These are phyloP conservation scores for Empis livida DNA, from an alignment of 2,888 invertebrate genomes.

Conservation along the genomic window DNA sequence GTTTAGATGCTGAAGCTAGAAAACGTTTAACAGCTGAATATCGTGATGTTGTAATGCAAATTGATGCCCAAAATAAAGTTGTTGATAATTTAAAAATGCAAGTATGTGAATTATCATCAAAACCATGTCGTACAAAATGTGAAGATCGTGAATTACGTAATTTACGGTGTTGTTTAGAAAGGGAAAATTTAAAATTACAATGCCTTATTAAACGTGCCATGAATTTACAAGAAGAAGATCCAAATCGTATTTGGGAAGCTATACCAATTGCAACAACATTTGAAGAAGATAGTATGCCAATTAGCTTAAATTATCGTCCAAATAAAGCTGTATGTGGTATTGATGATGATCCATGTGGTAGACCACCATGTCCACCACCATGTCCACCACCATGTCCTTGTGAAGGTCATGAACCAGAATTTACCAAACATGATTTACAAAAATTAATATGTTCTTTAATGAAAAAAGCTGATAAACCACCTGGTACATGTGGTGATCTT, in stretches of 20 bases:
- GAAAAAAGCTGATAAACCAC: background rate
- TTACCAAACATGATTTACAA: background rate
- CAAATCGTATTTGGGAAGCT: constrained; percentile 23
- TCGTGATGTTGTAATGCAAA: constrained; percentile 23
- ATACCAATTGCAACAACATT: constrained; percentile 26
- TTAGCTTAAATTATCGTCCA: constrained; percentile 3
- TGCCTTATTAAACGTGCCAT: constrained; percentile 25
- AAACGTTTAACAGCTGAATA: constrained; percentile 18
- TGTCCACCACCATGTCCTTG: background rate
- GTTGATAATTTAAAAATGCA: constrained; percentile 25
- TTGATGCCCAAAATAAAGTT: constrained; percentile 27
- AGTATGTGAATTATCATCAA: constrained; percentile 22
- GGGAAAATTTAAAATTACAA: constrained; percentile 27
- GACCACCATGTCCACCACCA: background rate
- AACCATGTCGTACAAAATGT: constrained; percentile 20
- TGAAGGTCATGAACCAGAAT: background rate
- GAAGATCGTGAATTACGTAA: constrained; percentile 25
- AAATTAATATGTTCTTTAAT: background rate
- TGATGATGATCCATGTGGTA: background rate
- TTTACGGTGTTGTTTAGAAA: constrained; percentile 26
- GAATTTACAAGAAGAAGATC: constrained; percentile 26
- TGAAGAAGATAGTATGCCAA: constrained; percentile 23
- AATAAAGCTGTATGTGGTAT: constrained; percentile 1
- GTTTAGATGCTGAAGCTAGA: background rate
- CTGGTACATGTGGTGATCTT: background rate